These are phyloP conservation scores for Spisula subtruncata DNA, from an alignment of 2,888 invertebrate genomes.

Conservation along the genomic window DNA sequence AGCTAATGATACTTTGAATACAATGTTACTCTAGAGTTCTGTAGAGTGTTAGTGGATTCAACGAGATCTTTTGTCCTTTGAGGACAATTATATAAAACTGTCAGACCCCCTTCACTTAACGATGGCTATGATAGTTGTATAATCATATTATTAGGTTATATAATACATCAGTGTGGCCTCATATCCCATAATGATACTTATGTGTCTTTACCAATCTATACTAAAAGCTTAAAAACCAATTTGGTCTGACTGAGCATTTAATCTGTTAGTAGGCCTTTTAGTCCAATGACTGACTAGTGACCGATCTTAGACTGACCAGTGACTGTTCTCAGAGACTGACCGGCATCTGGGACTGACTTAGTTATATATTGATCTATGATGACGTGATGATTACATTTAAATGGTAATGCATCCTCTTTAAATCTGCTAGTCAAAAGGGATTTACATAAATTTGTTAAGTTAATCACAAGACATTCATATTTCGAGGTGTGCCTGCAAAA, in stretches of 20 bases:
- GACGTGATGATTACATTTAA: neutral
- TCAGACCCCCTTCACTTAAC: neutral
- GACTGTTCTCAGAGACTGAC: neutral
- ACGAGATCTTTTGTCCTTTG: neutral
- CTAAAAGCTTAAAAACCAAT: neutral
- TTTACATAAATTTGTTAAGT: too few relatives aligned
- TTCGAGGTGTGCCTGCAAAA: too few relatives aligned
- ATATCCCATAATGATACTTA: neutral
- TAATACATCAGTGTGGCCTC: neutral
- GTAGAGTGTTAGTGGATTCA: neutral
- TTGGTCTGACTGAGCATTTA: neutral
- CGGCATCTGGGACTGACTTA: neutral
- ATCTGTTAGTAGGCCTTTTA: conserved; percentile 5
- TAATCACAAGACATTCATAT: too few relatives aligned
- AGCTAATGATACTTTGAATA: neutral
- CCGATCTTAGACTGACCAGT: neutral
- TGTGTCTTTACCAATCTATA: neutral
- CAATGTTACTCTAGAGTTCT: neutral
- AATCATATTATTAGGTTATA: neutral
- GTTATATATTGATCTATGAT: neutral
- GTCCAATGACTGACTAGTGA: neutral
- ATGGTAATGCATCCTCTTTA: conserved; percentile 5
- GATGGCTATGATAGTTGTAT: neutral
- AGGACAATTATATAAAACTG: neutral
- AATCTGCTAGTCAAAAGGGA: neutral